Percentiles rank a stretch among this genome's conserved stretches.
Conservation (phyloP, 1,140 invertebrate genomes). For the Antheraea mylitta region DNA sequence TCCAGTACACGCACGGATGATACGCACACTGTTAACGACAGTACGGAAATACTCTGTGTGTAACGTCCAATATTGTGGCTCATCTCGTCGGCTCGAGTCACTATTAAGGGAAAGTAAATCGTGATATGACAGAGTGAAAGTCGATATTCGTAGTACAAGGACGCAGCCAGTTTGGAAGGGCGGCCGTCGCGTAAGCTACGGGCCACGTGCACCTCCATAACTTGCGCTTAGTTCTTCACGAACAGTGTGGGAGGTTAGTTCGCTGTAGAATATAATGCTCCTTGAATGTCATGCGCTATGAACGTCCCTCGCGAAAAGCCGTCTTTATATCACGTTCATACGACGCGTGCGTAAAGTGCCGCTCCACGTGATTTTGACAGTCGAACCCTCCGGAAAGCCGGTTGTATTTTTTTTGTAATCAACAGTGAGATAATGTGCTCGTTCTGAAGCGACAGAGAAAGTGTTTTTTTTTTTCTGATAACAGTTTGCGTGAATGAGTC, state of each 20-base stretch:
- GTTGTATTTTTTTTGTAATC: slow-evolving; percentile 34
- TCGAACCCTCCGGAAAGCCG: slow-evolving; percentile 42
- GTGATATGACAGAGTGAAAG: slow-evolving; percentile 52
- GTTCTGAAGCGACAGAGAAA: slow-evolving; percentile 35
- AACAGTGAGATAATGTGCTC: slow-evolving; percentile 34
- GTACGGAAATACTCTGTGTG: slow-evolving; percentile 72
- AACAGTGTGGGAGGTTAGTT: slow-evolving; percentile 76
- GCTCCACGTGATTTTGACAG: slow-evolving; percentile 72
- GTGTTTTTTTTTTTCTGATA: slow-evolving; percentile 50
- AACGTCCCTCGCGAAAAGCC: slow-evolving; percentile 52
- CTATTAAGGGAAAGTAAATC: slow-evolving; percentile 50
- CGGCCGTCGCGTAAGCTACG: slow-evolving; percentile 68
- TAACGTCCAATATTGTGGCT: slow-evolving; percentile 71
- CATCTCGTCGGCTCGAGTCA: slow-evolving; percentile 44
- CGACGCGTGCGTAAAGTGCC: slow-evolving; percentile 38
- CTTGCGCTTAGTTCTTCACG: slow-evolving; percentile 76
- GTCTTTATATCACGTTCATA: slow-evolving; percentile 39
- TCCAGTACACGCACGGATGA: slow-evolving; percentile 42
- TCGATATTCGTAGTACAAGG: slow-evolving; percentile 53
- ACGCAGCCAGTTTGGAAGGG: slow-evolving; percentile 60
- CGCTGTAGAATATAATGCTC: slow-evolving; percentile 65
- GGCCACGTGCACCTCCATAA: slow-evolving; percentile 72
- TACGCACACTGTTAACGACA: slow-evolving; percentile 55
- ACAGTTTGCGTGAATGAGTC: slow-evolving; percentile 30
- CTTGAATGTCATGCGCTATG: slow-evolving; percentile 63